Base-by-base conservation (phyloP, 2,888 invertebrate species). In the Halictus quadricinctus region DNA sequence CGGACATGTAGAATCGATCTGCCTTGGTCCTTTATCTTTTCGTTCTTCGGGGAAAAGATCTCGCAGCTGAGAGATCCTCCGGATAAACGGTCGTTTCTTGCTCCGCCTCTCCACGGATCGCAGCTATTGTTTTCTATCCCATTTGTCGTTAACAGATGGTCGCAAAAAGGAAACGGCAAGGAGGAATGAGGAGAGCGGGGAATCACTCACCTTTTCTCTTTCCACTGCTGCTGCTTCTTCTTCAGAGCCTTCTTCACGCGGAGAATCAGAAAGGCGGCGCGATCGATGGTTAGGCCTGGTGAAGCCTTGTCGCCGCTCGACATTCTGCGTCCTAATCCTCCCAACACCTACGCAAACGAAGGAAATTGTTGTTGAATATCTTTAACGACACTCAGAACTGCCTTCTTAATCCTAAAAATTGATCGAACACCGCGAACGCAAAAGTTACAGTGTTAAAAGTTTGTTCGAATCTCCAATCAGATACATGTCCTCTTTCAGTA, bases 241-340 rank as follows among this genome's bases (percentile, higher is more conserved):
- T 97, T 98, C 95, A 98, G 98, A 66, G 98, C 98, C 93, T 97
- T 97, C 94, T 98, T 98, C 83, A 98, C 98, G 90, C 98, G 96
- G 90, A 98, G 95, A 90, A 98, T 96, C 60, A 98, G 95, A 94
- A 98, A 98, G 79, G 98, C 98, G 76, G 98, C 98, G 89, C 98
- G 96, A 95, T 98, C 98, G 94, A 98, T 98, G 91, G 98, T 97
- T 90, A 98, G 95, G 81, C 96, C 95, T 87, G 97, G 96, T 90
- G 96, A 96, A 90, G 95, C 95, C 92, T 94, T 94, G 88, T 94
- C 94, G 90, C 93, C 93, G 90, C 93, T 94, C 91, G 94, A 93
- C 94, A 94, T 94, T 87, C 92, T 94, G 92, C 91, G 92, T 88
- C 91, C 91, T 80, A 92, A 90, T 91, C 90, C 88, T 87, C 90